Conservation (phyloP, 2,888 invertebrate species). For the Dysmachus trigonus region DNA sequence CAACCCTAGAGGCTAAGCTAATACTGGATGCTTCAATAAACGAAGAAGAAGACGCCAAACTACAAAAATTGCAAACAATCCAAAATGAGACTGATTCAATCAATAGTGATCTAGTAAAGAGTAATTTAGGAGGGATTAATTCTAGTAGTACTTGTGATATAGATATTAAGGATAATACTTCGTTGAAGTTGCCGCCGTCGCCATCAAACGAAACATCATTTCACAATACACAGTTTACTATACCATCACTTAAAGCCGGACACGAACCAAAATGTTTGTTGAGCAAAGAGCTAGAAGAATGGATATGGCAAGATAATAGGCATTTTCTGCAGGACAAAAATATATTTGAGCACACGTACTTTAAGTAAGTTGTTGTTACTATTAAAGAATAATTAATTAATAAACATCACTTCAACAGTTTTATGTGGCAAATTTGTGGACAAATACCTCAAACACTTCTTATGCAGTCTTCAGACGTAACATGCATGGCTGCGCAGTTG, state of each 20-base stretch:
- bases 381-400: not conserved
- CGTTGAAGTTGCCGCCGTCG: constrained; percentile 6
- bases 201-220: not conserved
- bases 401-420: constrained; percentile 67
- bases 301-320: constrained; percentile 98
- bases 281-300: constrained; percentile 80
- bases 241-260: constrained; percentile 34
- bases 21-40: not conserved
- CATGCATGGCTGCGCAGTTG: constrained; percentile 85
- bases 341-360: constrained; percentile 95
- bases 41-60: constrained; percentile 9
- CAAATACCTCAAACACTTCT: constrained; percentile 90
- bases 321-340: constrained; percentile 94
- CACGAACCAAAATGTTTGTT: constrained; percentile 57
- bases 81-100: constrained; percentile 50
- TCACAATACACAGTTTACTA: not conserved
- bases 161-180: constrained; percentile 54
- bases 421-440: constrained; percentile 96
- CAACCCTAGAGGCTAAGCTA: constrained; percentile 39
- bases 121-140: constrained; percentile 49
- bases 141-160: constrained; percentile 61
- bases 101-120: constrained; percentile 46
- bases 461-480: constrained; percentile 77
- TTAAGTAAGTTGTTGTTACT: constrained; percentile 73
- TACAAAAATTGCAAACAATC: constrained; percentile 39